Evolutionary conservation across 2,797 vertebrate genomes (phyloP).

Genomic region (Crocodylus rhombifer): DNA sequence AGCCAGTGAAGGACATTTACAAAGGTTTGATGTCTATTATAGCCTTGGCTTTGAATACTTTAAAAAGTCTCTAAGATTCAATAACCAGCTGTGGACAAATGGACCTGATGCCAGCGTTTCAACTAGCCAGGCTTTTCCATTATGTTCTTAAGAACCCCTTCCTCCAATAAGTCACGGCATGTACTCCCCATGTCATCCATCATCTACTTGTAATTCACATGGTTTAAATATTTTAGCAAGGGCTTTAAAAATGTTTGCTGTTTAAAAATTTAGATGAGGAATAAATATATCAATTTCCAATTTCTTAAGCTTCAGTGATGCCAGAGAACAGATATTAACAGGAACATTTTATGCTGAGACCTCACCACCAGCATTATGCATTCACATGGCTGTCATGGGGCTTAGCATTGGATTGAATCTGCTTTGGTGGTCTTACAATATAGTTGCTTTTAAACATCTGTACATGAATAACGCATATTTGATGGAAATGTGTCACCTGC

Average conservation of each 20-base stretch:
- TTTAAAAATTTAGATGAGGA: slow-evolving; percentile 63
- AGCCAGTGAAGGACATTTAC: slow-evolving; percentile 3
- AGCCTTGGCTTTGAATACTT: slow-evolving; percentile 21
- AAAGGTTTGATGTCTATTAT: slow-evolving; percentile 29
- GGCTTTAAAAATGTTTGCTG: slow-evolving; percentile 40
- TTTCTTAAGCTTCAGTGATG: slow-evolving; percentile 42
- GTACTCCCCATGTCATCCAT: slow-evolving; percentile 25
- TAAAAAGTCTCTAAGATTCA: slow-evolving; percentile 13
- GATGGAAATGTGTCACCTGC: slow-evolving; percentile 19
- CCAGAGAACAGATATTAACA: slow-evolving; percentile 16
- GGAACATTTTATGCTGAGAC: slow-evolving; percentile 29
- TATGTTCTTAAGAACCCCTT: slow-evolving; percentile 23
- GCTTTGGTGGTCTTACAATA: slow-evolving; percentile 37
- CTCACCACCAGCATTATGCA: not conserved
- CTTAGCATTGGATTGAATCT: slow-evolving; percentile 42
- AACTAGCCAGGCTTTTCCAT: slow-evolving; percentile 17
- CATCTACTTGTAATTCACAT: slow-evolving; percentile 39
- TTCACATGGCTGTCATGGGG: slow-evolving; percentile 34
- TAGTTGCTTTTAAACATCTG: slow-evolving; percentile 43
- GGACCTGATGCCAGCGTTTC: slow-evolving; percentile 11
- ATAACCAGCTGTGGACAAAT: not conserved
- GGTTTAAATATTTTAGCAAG: slow-evolving; percentile 63
- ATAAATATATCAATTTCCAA: slow-evolving; percentile 45
- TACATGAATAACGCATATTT: slow-evolving; percentile 38
- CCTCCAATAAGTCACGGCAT: slow-evolving; percentile 37